A percentile compares a stretch with the other conserved stretches of the same genome.
Conservation (phyloP, 2,888 invertebrate genomes). For the Ephialtes manifestator region DNA sequence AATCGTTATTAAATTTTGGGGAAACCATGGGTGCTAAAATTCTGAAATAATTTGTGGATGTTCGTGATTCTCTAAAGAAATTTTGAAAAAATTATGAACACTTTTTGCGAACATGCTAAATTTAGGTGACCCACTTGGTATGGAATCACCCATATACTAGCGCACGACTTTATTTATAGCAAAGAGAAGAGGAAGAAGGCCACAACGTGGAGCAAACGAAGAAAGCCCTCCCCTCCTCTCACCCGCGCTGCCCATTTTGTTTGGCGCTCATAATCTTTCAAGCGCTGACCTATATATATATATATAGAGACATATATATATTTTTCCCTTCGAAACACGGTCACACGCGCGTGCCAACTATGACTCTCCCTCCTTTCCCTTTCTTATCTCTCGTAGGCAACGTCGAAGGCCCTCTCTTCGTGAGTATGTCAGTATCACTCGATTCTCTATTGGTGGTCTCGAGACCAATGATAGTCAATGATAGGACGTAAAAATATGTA, state of each 20-base stretch:
- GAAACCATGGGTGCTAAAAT: too few relatives aligned
- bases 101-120: too few relatives aligned
- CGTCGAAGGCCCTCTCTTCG: background rate
- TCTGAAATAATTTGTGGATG: too few relatives aligned
- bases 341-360: constrained; percentile 42
- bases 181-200: constrained; percentile 76
- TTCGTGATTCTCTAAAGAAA: too few relatives aligned
- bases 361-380: constrained; percentile 31
- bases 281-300: constrained; percentile 27
- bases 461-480: constrained; percentile 11
- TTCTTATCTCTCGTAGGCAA: constrained; percentile 8
- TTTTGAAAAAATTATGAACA: too few relatives aligned
- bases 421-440: background rate
- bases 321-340: constrained; percentile 51
- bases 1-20: too few relatives aligned
- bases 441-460: constrained; percentile 21
- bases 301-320: background rate
- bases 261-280: constrained; percentile 51
- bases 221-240: constrained; percentile 74
- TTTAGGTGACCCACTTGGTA: too few relatives aligned
- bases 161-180: constrained; percentile 70
- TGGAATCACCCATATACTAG: too few relatives aligned
- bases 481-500: background rate
- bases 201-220: constrained; percentile 71
- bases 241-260: constrained; percentile 52